These are phyloP conservation scores for Rynchops niger DNA, from an alignment of 2,113 vertebrate species.

Conservation along the genomic window DNA sequence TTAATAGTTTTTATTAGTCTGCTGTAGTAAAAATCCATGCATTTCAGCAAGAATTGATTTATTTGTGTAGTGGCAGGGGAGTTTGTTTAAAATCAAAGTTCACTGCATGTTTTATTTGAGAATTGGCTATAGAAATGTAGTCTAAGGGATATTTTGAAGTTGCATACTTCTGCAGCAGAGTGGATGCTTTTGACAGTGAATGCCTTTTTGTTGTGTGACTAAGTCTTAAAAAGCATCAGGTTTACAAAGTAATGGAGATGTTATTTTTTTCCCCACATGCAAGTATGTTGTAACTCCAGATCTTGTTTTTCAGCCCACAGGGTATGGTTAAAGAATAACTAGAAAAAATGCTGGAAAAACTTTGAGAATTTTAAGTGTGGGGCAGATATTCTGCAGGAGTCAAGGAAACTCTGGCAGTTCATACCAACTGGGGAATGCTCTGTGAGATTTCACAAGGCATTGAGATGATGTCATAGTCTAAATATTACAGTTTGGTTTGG, in stretches of 20 bases:
- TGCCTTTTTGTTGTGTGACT: neutral
- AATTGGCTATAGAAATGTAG: neutral
- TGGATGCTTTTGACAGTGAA: neutral
- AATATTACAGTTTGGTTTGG: neutral
- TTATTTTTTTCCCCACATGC: neutral
- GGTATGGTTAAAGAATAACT: neutral
- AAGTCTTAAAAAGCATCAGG: neutral
- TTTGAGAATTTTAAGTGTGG: neutral
- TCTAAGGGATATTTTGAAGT: neutral
- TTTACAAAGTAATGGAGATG: neutral
- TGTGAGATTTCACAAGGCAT: neutral
- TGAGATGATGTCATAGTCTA: neutral
- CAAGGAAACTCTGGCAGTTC: neutral
- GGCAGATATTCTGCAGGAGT: neutral
- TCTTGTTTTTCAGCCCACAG: neutral
- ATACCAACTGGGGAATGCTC: neutral
- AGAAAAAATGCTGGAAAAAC: neutral
- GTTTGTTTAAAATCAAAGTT: neutral
- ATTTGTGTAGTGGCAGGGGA: neutral
- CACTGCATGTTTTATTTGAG: neutral
- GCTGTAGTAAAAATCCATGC: neutral
- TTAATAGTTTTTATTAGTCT: conserved; percentile 11
- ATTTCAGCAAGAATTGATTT: accelerated
- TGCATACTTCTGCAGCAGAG: neutral
- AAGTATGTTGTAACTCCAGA: neutral